Conservation (phyloP, 2,113 vertebrate genomes). For the Peromyscus maniculatus region DNA sequence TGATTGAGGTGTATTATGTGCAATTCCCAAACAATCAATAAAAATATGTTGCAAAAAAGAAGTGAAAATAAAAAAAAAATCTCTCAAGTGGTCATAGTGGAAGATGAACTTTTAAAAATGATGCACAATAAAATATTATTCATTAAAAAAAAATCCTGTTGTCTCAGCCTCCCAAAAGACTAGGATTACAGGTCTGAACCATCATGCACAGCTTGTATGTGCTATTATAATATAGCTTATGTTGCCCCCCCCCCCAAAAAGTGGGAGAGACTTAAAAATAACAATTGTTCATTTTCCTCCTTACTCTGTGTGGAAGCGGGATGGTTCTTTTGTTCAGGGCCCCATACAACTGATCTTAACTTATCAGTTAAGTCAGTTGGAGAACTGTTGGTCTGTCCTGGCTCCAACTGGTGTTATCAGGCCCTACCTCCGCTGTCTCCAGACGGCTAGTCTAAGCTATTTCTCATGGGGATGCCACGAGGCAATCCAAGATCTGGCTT, state of each 20-base stretch:
- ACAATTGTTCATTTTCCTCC: conserved; percentile 24
- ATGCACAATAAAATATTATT: background rate
- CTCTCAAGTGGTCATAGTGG: background rate
- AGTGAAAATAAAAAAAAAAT: background rate
- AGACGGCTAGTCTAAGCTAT: background rate
- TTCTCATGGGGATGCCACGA: background rate
- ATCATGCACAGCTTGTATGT: background rate
- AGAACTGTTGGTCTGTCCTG: conserved; percentile 33
- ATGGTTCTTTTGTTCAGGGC: background rate
- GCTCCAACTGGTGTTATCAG: background rate
- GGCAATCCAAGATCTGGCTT: background rate
- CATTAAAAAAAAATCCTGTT: background rate
- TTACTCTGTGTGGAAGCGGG: background rate
- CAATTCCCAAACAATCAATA: background rate
- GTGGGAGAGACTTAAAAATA: conserved; percentile 34
- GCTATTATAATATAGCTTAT: background rate
- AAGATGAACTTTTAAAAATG: background rate
- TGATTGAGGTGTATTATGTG: background rate
- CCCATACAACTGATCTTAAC: background rate
- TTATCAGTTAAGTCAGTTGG: background rate
- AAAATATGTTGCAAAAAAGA: background rate
- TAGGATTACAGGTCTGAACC: background rate
- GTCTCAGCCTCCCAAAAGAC: background rate
- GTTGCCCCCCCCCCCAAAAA: background rate
- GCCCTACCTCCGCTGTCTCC: background rate